Evolutionary conservation across 37 sponge, comb jelly and placozoan species (phyloP), one percentile per base, ranked within the genome.

Genomic region (Spongia lamella): DNA sequence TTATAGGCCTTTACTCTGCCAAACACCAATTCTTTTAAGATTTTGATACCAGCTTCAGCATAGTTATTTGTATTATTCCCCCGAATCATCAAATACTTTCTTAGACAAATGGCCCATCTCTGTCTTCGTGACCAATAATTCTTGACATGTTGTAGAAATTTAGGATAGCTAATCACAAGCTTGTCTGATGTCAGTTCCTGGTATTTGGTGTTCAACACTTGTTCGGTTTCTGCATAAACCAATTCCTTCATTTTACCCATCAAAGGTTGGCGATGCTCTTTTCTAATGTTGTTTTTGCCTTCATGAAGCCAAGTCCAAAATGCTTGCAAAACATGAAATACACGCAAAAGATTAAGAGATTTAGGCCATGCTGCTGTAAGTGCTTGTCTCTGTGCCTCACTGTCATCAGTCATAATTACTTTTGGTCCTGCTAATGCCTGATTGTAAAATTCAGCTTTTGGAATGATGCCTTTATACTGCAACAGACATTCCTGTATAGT

Each of bases 351-450:
- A 1, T 9, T 30, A 3, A 1, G 14, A 53, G 70, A 2, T 0
- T 7, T 19, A 29, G 70, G 70, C 79, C 79, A 79, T 3, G 15
- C 20, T 25, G 49, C 27, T 17, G 40, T 3, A 22, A 79, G 70
- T 20, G 70, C 79, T 51, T 38, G 17, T 32, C 53, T 19, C 31
- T 79, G 70, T 43, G 62, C 60, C 24, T 35, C 17, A 25, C 63
- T 60, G 32, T 79, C 79, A 69, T 79, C 79, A 19, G 53, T 68
- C 70, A 69, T 68, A 38, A 58, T 56, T 15, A 76, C 17, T 22
- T 22, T 38, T 13, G 47, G 47, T 13, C 62, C 33, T 13, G 47
- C 9, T 58, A 4, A 17, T 36, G 68, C 21, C 11, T 35, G 21
- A 40, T 35, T 38, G 22, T 66, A 39, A 40, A 66, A 66, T 16